Conservation (phyloP, 1,140 invertebrate species). For the Diuraphis noxia region DNA sequence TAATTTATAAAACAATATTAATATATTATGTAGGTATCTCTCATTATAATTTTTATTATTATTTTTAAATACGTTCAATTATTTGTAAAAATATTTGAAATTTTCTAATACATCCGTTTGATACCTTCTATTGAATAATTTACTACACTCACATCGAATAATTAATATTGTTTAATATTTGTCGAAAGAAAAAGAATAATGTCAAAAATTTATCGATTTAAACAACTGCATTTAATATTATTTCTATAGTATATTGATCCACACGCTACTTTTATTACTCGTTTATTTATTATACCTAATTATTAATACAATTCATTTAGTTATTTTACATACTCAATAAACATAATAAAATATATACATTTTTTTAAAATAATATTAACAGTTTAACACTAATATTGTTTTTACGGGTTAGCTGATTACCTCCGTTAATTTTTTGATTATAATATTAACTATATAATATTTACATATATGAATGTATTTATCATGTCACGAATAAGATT, state of each 20-base stretch:
- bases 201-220: neutral
- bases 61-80: neutral
- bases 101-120: too few species aligned
- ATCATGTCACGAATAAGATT: neutral
- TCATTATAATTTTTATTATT: too few species aligned
- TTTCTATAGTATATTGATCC: conserved; percentile 21
- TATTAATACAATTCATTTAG: neutral
- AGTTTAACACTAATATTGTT: neutral
- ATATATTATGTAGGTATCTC: too few species aligned
- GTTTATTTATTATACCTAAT: neutral
- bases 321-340: neutral
- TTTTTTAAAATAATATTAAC: too few species aligned
- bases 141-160: neutral
- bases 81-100: neutral
- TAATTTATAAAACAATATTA: neutral
- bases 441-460: neutral
- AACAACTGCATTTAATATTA: neutral
- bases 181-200: neutral
- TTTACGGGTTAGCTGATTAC: conserved; percentile 16
- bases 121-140: neutral
- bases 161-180: neutral
- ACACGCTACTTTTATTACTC: conserved; percentile 32
- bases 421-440: neutral
- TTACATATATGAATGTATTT: neutral
- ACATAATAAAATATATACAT: neutral